Percentiles rank a stretch among this genome's conserved stretches.
Evolutionary conservation across 2,113 vertebrate genomes (phyloP).

Genomic region (Nycticorax nycticorax): DNA sequence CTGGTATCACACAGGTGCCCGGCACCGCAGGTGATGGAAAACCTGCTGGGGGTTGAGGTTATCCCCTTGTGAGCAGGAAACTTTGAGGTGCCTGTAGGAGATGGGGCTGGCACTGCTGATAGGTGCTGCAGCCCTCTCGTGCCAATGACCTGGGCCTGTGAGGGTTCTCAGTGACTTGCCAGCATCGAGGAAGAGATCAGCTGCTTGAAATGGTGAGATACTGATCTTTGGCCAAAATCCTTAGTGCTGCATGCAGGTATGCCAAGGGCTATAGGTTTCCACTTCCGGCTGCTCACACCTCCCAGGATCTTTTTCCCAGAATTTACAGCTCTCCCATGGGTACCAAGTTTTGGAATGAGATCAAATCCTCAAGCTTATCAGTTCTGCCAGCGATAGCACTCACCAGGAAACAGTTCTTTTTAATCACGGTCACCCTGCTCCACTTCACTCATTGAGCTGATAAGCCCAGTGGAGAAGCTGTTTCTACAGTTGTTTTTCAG

Average conservation of each 20-base stretch:
- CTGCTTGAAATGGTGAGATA: not conserved
- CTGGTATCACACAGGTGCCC: not conserved
- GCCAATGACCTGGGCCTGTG: not conserved
- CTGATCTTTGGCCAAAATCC: not conserved
- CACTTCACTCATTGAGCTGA: not conserved
- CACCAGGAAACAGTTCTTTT: not conserved
- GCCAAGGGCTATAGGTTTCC: not conserved
- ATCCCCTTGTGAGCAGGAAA: not conserved
- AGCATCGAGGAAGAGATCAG: not conserved
- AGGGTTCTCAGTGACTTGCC: too few relatives aligned
- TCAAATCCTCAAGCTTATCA: not conserved
- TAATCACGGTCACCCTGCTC: not conserved
- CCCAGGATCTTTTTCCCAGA: not conserved
- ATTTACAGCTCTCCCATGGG: not conserved
- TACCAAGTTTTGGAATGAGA: not conserved
- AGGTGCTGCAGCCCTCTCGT: rapidly evolving
- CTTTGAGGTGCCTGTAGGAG: not conserved
- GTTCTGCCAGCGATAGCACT: not conserved
- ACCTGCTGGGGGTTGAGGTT: rapidly evolving
- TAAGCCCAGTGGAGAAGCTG: not conserved
- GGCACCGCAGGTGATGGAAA: not conserved
- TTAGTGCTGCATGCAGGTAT: rapidly evolving
- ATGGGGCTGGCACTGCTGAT: rapidly evolving
- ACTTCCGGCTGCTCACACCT: not conserved
- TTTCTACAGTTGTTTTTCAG: not conserved